Conservation (phyloP, 2,113 vertebrate species). For the Centrocercus urophasianus region DNA sequence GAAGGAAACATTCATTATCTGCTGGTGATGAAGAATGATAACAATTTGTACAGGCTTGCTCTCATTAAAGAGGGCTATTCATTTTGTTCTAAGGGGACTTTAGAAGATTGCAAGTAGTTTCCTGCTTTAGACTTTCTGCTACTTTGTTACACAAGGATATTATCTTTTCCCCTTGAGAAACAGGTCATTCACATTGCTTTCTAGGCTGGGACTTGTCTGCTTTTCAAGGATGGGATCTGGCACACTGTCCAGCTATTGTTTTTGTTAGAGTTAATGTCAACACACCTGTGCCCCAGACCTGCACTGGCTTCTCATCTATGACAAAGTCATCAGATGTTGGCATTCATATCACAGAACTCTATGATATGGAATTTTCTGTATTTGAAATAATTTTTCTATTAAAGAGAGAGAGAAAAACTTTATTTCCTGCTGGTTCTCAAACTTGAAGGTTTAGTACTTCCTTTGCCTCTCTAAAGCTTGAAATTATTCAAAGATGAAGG, state of each 20-base stretch:
- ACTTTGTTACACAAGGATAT: neutral
- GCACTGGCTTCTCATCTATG: neutral
- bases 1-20: conserved; percentile 54
- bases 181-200: neutral
- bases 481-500: neutral
- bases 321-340: neutral
- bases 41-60: conserved; percentile 14
- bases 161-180: neutral
- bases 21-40: conserved; percentile 9
- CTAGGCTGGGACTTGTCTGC: neutral
- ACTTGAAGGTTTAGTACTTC: neutral
- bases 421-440: neutral
- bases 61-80: neutral
- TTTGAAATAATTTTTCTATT: neutral
- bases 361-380: neutral
- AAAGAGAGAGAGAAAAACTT: rapidly evolving
- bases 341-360: neutral
- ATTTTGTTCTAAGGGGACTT: conserved; percentile 24
- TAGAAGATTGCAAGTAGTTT: neutral
- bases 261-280: neutral
- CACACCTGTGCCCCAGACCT: neutral
- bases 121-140: neutral
- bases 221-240: neutral
- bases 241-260: neutral
- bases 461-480: neutral